A percentile compares a stretch with the other conserved stretches of the same genome.
These are phyloP conservation scores for Lottia gigantea DNA, from an alignment of 2,888 invertebrate genomes.

Conservation along the genomic window DNA sequence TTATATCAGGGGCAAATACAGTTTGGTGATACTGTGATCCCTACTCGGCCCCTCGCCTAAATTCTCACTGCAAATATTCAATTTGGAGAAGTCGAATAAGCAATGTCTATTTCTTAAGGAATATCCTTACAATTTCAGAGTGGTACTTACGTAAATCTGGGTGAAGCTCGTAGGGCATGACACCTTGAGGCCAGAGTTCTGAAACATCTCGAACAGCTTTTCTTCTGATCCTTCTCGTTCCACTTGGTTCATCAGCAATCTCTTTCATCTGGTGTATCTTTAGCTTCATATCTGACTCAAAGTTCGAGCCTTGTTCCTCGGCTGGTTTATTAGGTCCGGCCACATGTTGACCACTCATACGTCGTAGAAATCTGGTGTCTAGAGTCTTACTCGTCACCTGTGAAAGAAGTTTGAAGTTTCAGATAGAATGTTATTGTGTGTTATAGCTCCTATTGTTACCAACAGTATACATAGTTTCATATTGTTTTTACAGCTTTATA, in stretches of 20 bases:
- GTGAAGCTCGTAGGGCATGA: conserved; percentile 29
- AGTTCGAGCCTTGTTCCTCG: conserved; percentile 27
- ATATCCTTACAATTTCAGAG: too few relatives aligned
- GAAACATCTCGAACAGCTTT: conserved; percentile 23
- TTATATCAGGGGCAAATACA: too few relatives aligned
- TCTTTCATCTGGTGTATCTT: conserved; percentile 24
- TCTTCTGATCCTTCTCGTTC: conserved; percentile 16
- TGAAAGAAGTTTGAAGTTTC: too few relatives aligned
- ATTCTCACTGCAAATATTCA: too few relatives aligned
- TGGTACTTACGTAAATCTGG: conserved; percentile 26
- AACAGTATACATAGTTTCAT: too few relatives aligned
- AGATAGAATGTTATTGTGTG: too few relatives aligned
- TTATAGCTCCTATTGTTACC: too few relatives aligned
- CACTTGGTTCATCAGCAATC: conserved; percentile 11
- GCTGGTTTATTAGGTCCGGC: conserved; percentile 22
- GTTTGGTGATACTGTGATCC: too few relatives aligned
- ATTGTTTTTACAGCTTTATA: too few relatives aligned
- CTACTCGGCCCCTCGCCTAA: too few relatives aligned
- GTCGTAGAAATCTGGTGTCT: conserved; percentile 21
- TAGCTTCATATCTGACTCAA: conserved; percentile 34
- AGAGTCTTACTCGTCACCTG: not conserved
- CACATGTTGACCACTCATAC: conserved; percentile 18
- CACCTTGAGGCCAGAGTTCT: conserved; percentile 25
- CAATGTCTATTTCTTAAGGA: too few relatives aligned
- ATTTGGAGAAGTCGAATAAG: too few relatives aligned